phyloP scores from a whole-genome alignment of 2,113 vertebrate genomes.

The Eulacestoma nigropectus region DNA sequence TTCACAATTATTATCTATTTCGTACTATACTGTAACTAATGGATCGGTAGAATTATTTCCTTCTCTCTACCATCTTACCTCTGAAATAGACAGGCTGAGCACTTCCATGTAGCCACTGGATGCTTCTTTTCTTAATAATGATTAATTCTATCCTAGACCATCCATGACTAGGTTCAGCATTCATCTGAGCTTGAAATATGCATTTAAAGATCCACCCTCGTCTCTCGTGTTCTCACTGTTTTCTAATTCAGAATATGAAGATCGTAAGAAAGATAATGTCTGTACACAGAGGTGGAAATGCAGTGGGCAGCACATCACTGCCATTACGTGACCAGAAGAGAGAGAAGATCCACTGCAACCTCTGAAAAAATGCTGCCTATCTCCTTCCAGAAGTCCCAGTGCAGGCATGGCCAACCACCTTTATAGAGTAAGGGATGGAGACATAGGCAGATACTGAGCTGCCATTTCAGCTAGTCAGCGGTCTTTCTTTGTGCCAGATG shows the following conservation, averaged over 20 bases:
- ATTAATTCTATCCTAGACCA: neutral
- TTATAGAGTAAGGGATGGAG: neutral
- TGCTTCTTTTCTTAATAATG: neutral
- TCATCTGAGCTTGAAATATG: neutral
- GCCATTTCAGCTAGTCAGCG: neutral
- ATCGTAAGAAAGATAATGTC: neutral
- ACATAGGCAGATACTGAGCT: neutral
- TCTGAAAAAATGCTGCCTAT: neutral
- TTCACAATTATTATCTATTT: neutral
- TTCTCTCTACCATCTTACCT: neutral
- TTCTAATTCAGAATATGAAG: neutral
- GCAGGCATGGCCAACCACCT: rapidly evolving
- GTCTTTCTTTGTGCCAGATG: neutral
- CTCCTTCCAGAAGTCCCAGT: neutral
- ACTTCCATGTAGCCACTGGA: neutral
- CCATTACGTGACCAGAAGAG: rapidly evolving
- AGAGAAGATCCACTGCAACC: neutral
- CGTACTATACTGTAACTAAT: neutral
- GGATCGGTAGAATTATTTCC: neutral
- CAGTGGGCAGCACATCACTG: neutral
- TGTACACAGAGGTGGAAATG: neutral
- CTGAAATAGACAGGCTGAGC: neutral
- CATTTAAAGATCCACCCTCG: neutral
- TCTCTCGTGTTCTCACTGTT: neutral
- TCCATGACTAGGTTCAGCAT: neutral